These are phyloP conservation scores for Alexandromys fortis DNA, from an alignment of 2,113 vertebrate species.

Conservation along the genomic window DNA sequence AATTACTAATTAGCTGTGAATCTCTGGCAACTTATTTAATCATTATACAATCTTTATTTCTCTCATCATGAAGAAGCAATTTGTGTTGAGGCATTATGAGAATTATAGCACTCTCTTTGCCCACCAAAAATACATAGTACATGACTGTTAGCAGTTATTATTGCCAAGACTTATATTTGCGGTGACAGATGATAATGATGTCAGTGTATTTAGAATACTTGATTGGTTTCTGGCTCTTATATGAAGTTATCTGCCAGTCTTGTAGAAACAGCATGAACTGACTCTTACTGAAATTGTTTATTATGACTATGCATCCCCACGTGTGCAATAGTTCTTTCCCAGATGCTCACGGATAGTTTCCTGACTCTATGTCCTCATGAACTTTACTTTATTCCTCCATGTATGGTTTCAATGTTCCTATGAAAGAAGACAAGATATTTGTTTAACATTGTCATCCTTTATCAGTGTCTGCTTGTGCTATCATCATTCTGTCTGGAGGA, in stretches of 20 bases:
- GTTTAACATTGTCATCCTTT: not conserved
- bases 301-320: constrained; percentile 3
- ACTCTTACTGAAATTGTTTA: not conserved
- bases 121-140: not conserved
- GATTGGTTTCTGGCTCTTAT: constrained; percentile 64
- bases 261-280: constrained; percentile 32
- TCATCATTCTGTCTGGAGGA: not conserved
- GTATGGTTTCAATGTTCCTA: not conserved
- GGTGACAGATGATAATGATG: constrained; percentile 61
- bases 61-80: not conserved
- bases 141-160: constrained; percentile 50
- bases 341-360: not conserved
- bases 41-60: constrained; percentile 51
- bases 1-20: not conserved
- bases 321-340: not conserved
- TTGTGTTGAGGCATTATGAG: not conserved
- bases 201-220: constrained; percentile 55
- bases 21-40: constrained; percentile 32
- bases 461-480: not conserved
- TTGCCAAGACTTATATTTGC: constrained; percentile 36
- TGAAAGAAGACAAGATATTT: not conserved
- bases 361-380: not conserved
- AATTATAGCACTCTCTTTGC: constrained; percentile 2
- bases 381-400: not conserved
- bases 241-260: constrained; percentile 56